Conservation (phyloP, 2,113 vertebrate genomes). For the Fulmarus glacialis region DNA sequence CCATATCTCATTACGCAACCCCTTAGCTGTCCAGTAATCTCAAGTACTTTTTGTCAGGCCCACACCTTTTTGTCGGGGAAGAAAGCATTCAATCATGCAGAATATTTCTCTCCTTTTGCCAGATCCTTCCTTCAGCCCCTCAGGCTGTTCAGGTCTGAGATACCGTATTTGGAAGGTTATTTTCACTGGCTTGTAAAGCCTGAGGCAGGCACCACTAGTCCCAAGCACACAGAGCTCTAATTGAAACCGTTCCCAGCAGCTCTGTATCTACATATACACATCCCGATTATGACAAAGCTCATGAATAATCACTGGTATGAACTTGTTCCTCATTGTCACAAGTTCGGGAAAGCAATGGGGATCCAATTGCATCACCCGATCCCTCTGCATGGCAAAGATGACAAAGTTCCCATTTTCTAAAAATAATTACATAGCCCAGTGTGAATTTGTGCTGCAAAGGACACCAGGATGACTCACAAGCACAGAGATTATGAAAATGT, state of each 20-base stretch:
- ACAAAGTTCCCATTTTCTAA: conserved; percentile 69
- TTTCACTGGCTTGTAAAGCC: conserved; percentile 16
- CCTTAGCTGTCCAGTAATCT: background rate
- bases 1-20: background rate
- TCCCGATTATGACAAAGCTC: conserved; percentile 60
- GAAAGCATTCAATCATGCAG: background rate
- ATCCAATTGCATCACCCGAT: conserved; percentile 47
- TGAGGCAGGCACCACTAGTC: background rate
- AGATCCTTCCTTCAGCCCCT: background rate
- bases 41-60: background rate
- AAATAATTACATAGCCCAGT: conserved; percentile 60
- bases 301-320: conserved; percentile 67
- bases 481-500: conserved; percentile 60
- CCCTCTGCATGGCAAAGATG: conserved; percentile 59
- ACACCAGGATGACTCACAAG: conserved; percentile 34
- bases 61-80: background rate
- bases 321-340: conserved; percentile 62
- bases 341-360: conserved; percentile 54
- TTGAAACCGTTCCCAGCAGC: conserved; percentile 24
- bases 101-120: background rate
- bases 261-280: conserved; percentile 65
- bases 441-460: conserved; percentile 60
- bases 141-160: conserved; percentile 2
- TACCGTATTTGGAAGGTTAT: background rate
- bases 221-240: conserved; percentile 39